phyloP scores from a whole-genome alignment of 2,797 vertebrate species.

The Myiotriccus ornatus region DNA sequence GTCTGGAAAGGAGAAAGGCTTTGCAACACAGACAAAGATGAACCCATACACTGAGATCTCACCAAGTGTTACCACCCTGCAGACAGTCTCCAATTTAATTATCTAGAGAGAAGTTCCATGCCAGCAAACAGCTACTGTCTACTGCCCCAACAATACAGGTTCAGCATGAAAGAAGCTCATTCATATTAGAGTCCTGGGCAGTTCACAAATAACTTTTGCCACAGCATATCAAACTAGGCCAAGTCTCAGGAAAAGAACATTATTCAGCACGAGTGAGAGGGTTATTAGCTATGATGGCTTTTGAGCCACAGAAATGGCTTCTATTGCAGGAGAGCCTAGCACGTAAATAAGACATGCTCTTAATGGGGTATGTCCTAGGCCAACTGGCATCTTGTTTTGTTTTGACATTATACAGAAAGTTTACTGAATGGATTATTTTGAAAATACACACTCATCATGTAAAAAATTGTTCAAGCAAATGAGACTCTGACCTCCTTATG shows the following conservation, averaged over 20 bases:
- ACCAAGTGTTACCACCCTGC: not conserved
- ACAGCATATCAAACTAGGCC: not conserved
- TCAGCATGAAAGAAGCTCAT: not conserved
- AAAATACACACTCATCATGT: constrained; percentile 29
- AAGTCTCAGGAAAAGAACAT: not conserved
- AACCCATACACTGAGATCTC: not conserved
- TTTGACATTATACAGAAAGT: constrained; percentile 40
- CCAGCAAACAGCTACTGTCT: not conserved
- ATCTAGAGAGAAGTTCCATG: not conserved
- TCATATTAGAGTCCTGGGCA: not conserved
- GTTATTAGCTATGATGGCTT: not conserved
- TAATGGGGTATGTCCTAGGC: not conserved
- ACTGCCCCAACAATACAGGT: not conserved
- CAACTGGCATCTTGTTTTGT: constrained; percentile 14
- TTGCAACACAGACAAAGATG: not conserved
- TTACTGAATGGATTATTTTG: constrained; percentile 29
- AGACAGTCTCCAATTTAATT: not conserved
- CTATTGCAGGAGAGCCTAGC: not conserved
- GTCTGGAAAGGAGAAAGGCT: not conserved
- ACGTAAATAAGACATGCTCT: not conserved
- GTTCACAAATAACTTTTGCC: not conserved
- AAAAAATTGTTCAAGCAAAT: constrained; percentile 45
- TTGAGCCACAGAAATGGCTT: not conserved
- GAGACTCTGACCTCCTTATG: constrained; percentile 32
- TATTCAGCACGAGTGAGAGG: not conserved